Percentiles rank a stretch among this genome's conserved stretches.
phyloP scores from a whole-genome alignment of 2,113 vertebrate genomes.

The Stegostoma tigrinum region DNA sequence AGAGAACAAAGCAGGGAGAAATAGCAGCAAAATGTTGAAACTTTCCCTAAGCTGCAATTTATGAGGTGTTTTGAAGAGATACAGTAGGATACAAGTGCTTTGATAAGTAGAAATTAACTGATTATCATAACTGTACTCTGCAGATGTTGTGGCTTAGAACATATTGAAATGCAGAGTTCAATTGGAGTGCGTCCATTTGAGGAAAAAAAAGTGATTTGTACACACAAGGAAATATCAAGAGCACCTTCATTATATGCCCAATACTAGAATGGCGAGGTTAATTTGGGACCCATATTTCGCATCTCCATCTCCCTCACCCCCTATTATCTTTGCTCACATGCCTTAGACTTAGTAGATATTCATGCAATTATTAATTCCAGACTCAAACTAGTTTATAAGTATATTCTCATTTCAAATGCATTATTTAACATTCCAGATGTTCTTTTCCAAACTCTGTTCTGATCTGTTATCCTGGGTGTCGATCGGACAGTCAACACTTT shows the following conservation, averaged over 20 bases:
- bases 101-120: too few species aligned
- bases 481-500: neutral
- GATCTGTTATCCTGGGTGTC: neutral
- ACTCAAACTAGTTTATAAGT: too few species aligned
- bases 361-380: neutral
- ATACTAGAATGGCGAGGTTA: neutral
- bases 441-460: neutral
- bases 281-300: neutral
- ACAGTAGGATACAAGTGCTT: neutral
- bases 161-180: too few species aligned
- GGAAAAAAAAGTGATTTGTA: neutral
- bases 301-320: neutral
- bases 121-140: too few species aligned
- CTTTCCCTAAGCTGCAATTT: neutral
- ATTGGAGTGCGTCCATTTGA: too few species aligned
- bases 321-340: too few species aligned
- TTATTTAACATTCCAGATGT: neutral
- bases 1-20: neutral
- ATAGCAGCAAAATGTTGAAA: neutral
- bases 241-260: neutral
- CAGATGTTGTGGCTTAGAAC: too few species aligned
- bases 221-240: neutral
- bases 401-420: neutral
- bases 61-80: neutral
- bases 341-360: too few species aligned